These are phyloP conservation scores for Drosophila santomea DNA, from an alignment of 1,140 invertebrate genomes.

Conservation along the genomic window DNA sequence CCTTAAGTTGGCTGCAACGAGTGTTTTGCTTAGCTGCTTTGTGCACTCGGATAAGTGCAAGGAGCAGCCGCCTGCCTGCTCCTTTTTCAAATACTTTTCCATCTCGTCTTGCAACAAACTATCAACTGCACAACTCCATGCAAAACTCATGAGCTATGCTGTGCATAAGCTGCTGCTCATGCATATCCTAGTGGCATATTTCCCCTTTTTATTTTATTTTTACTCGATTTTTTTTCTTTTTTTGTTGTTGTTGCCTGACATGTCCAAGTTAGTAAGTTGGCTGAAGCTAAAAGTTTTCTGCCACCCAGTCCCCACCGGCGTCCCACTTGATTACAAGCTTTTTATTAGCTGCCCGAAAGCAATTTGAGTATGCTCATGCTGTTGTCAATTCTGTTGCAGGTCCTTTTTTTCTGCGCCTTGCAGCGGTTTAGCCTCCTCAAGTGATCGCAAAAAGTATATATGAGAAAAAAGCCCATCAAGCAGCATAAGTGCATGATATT, in stretches of 20 bases:
- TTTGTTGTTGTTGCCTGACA: conserved; percentile 29
- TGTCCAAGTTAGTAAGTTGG: conserved; percentile 74
- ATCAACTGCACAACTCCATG: conserved; percentile 54
- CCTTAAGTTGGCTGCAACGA: conserved; percentile 74
- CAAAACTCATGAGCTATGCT: conserved; percentile 52
- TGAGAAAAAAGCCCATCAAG: conserved; percentile 37
- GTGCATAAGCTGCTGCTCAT: conserved; percentile 61
- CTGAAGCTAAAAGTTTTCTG: conserved; percentile 53
- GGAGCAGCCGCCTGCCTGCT: conserved; percentile 17
- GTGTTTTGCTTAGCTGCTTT: conserved; percentile 79
- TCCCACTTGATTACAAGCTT: conserved; percentile 75
- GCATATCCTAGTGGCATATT: conserved; percentile 76
- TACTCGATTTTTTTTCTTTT: neutral
- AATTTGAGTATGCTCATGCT: conserved; percentile 75
- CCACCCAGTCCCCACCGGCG: conserved; percentile 6
- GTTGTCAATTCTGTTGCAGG: conserved; percentile 52
- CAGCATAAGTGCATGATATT: conserved; percentile 61
- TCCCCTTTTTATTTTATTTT: conserved; percentile 31
- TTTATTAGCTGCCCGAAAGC: conserved; percentile 79
- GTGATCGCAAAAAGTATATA: conserved; percentile 6
- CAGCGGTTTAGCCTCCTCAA: conserved; percentile 36
- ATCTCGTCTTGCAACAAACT: conserved; percentile 43
- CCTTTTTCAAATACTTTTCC: conserved; percentile 21
- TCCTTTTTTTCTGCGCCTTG: conserved; percentile 43
- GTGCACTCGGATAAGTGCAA: conserved; percentile 68